Evolutionary conservation across 1,140 invertebrate genomes (phyloP), one percentile per base, ranked within the genome.

Genomic region (Papilio aristodemus): DNA sequence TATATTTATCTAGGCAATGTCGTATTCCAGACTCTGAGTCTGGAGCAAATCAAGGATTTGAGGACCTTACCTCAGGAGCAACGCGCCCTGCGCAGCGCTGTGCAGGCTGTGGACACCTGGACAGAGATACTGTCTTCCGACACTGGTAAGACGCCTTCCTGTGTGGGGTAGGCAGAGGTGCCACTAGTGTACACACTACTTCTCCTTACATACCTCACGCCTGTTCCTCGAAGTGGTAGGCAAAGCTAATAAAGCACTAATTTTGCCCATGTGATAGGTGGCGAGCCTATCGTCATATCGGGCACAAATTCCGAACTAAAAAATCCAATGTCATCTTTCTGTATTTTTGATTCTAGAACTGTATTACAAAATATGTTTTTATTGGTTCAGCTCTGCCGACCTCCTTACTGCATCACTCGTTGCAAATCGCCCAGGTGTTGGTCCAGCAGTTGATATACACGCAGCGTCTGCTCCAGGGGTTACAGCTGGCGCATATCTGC

Each of bases 401-500:
- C 13, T 43, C 62, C 0, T n/a, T 43, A 7, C 1, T 68, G 39
- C 37, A 54, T 2, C 39, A 69, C 46, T 59, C 73, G 0, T 46
- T 82, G n/a, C 58, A 67, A 10, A 38, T 81, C 8, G 71, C 75
- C 4, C 59, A 76, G 10, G 66, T 80, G 0, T 72, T 71, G 7
- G 74, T 81, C 0, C 75, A 77, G 19, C 76, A 80, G 39, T 39
- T 88, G 19, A 38, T 85, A 22, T 70, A 76, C 36, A 62, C 76
- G 58, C 50, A 74, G 1, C 46, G 72, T 9, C 1, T 11, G 0
- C 22, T 70, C 11, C 70, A 71, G 14, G 86, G 50, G 1, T 69
- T 88, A 63, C 86, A 86, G 37, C 32, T 88, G 46, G 79, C 84
- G 0, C 63, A 71, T 19, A 11, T 78, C 0, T 79, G 79, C 57